Percentiles rank a stretch among this genome's conserved stretches.
Evolutionary conservation across 2,888 invertebrate species (phyloP).

Genomic region (Dromius quadrimaculatus): DNA sequence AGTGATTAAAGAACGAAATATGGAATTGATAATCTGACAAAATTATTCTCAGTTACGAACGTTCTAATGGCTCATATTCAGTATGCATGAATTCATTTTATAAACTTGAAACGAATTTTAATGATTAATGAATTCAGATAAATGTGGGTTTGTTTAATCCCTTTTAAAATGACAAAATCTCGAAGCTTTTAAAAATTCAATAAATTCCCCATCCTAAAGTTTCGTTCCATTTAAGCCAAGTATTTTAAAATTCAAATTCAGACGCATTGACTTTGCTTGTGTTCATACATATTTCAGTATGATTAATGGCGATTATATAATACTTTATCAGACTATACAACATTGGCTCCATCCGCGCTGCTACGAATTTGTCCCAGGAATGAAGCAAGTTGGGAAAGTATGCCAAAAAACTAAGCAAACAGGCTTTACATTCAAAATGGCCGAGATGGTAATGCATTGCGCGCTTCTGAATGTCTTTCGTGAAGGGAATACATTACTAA

Average conservation of each 20-base stretch:
- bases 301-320: slow-evolving; percentile 50
- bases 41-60: too few relatives aligned
- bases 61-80: too few relatives aligned
- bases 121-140: neutral
- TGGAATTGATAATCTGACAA: too few relatives aligned
- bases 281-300: slow-evolving; percentile 51
- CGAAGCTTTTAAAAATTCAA: slow-evolving; percentile 31
- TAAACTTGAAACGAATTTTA: too few relatives aligned
- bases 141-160: slow-evolving; percentile 22
- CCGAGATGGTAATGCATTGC: neutral
- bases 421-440: slow-evolving; percentile 24
- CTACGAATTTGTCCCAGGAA: slow-evolving; percentile 28
- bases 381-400: slow-evolving; percentile 19
- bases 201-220: slow-evolving; percentile 19
- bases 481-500: slow-evolving; percentile 17
- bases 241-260: slow-evolving; percentile 50
- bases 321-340: slow-evolving; percentile 45
- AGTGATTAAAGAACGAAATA: too few relatives aligned
- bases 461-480: slow-evolving; percentile 10
- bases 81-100: too few relatives aligned
- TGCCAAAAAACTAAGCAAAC: slow-evolving; percentile 28
- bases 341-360: slow-evolving; percentile 32
- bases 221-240: slow-evolving; percentile 30
- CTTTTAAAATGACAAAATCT: slow-evolving; percentile 16
- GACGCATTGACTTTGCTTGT: slow-evolving; percentile 18